Conservation (phyloP, 2,797 vertebrate genomes). For the Calcarius lapponicus region DNA sequence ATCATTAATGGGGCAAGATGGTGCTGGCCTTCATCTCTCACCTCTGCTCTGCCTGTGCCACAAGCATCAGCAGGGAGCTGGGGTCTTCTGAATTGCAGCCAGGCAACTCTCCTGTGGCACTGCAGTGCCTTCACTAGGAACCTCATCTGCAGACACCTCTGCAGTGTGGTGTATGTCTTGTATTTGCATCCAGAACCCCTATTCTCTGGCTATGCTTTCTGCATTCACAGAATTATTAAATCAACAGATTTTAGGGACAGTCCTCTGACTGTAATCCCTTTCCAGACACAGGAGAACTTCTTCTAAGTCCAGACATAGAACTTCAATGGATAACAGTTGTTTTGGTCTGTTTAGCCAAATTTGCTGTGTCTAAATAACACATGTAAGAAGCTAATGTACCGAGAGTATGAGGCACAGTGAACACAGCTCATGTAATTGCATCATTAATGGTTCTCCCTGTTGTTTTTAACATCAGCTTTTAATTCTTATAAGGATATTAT, state of each 20-base stretch:
- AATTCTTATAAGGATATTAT: background rate
- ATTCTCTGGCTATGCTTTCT: background rate
- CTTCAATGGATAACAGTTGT: background rate
- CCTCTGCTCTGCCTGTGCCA: fast-evolving
- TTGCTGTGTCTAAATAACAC: background rate
- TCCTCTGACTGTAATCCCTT: background rate
- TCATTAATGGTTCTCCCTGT: background rate
- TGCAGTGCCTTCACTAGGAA: background rate
- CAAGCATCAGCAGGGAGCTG: background rate
- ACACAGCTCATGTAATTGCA: background rate
- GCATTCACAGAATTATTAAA: background rate
- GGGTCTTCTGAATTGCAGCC: background rate
- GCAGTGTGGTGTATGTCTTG: background rate
- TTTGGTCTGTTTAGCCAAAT: background rate
- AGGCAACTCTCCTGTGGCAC: background rate
- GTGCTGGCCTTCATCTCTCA: background rate
- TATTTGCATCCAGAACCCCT: background rate
- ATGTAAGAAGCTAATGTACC: background rate
- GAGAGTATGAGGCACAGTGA: background rate
- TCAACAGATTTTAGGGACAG: background rate
- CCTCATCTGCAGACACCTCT: background rate
- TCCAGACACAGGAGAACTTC: background rate
- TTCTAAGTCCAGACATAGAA: background rate
- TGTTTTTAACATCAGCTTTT: background rate
- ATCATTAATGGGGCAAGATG: background rate